These are phyloP conservation scores for Meandrina meandrites DNA, from an alignment of 92 coral and sea anemone genomes.

Conservation along the genomic window DNA sequence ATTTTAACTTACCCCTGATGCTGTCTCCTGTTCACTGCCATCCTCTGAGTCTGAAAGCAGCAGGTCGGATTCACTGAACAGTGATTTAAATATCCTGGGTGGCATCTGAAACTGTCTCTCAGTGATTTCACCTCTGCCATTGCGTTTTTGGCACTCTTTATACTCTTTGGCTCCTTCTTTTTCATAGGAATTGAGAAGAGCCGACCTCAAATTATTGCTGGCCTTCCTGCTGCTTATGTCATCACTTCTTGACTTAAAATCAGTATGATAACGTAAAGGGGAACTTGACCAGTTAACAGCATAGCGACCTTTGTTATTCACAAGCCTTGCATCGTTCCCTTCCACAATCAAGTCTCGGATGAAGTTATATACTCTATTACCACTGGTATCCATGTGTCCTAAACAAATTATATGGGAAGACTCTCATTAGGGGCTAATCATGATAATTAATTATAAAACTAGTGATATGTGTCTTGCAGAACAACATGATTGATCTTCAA, in stretches of 20 bases:
- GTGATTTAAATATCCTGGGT: not conserved
- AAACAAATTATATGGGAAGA: too few relatives aligned
- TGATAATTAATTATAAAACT: too few relatives aligned
- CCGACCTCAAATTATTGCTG: not conserved
- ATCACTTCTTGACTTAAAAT: not conserved
- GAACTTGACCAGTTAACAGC: not conserved
- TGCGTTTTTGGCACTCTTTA: not conserved
- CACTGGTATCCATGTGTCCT: not conserved
- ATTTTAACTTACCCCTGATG: not conserved
- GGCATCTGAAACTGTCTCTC: conserved; percentile 23
- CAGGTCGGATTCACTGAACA: not conserved
- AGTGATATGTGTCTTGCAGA: too few relatives aligned
- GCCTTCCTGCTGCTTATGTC: not conserved
- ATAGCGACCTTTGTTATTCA: not conserved
- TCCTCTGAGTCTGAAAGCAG: not conserved
- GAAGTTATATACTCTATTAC: not conserved
- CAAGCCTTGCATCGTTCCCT: not conserved
- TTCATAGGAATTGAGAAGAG: not conserved
- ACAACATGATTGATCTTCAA: too few relatives aligned
- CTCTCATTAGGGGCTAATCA: too few relatives aligned
- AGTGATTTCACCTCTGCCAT: not conserved
- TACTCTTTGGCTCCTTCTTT: conserved; percentile 3
- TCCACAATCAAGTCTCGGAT: not conserved
- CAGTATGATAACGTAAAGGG: not conserved
- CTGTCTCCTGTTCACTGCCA: conserved; percentile 11